A percentile compares a stretch with the other conserved stretches of the same genome.
Evolutionary conservation across 2,888 invertebrate species (phyloP).

Genomic region (Cetonia aurata): DNA sequence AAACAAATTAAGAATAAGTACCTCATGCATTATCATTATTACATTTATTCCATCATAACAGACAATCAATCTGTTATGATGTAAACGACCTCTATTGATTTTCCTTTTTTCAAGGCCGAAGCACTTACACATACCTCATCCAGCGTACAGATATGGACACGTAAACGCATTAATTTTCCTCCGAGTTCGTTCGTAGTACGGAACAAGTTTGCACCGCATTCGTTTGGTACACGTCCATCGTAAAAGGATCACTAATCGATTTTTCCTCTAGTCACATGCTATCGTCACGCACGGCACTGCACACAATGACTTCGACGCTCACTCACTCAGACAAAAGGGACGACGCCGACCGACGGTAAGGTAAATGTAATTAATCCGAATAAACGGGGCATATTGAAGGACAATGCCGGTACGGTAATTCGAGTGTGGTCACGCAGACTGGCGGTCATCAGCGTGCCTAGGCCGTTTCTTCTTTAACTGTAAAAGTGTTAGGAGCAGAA

Average conservation of each 20-base stretch:
- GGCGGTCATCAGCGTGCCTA: neutral
- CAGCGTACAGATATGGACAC: conserved; percentile 1
- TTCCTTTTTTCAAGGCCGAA: conserved; percentile 21
- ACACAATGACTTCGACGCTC: too few species aligned
- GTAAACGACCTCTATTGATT: conserved; percentile 26
- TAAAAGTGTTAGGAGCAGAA: neutral
- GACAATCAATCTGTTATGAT: neutral
- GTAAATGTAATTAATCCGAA: conserved; percentile 14
- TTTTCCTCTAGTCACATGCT: conserved; percentile 8
- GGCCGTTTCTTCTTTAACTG: conserved; percentile 4
- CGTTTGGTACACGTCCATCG: conserved; percentile 1
- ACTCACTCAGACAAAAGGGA: too few species aligned
- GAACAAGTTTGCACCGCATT: conserved; percentile 1
- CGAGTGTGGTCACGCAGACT: neutral
- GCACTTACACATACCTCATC: neutral
- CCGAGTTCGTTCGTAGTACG: conserved; percentile 1
- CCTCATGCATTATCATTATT: too few species aligned
- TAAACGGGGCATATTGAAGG: conserved; percentile 3
- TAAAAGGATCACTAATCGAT: conserved; percentile 21
- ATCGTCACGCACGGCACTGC: neutral
- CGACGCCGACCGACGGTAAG: too few species aligned
- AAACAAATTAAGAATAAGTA: too few species aligned
- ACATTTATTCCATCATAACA: too few species aligned
- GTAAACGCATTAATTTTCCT: neutral
- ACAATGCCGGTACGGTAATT: conserved; percentile 19